These are phyloP conservation scores for Macquaria ambigua DNA, from an alignment of 2,113 vertebrate genomes.

Conservation along the genomic window DNA sequence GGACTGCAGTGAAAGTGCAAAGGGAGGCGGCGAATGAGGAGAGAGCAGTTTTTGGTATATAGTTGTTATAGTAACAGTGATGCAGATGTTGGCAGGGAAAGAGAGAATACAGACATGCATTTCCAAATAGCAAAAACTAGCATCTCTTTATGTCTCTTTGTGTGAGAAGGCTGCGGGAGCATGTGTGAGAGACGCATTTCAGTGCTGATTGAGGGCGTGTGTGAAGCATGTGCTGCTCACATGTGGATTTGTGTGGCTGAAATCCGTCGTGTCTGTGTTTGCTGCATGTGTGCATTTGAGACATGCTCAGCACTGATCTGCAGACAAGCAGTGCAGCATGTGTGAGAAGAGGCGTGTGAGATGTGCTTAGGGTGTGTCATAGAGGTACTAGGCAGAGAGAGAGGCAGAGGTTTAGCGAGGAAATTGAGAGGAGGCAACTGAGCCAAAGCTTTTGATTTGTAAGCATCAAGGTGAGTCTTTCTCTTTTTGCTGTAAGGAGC, in stretches of 20 bases:
- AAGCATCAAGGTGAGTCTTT: slow-evolving; percentile 67
- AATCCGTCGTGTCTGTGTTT: slow-evolving; percentile 27
- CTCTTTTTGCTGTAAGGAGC: background rate
- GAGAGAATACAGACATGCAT: slow-evolving; percentile 15
- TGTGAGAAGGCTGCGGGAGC: slow-evolving; percentile 23
- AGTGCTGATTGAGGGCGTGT: slow-evolving; percentile 21
- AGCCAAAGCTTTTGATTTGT: slow-evolving; percentile 44
- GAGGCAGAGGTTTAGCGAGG: slow-evolving; percentile 19
- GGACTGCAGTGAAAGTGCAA: slow-evolving; percentile 56
- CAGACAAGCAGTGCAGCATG: slow-evolving; percentile 60
- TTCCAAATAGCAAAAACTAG: slow-evolving; percentile 12
- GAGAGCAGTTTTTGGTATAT: slow-evolving; percentile 43
- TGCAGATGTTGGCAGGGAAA: slow-evolving; percentile 52
- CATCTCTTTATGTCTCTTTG: slow-evolving; percentile 38
- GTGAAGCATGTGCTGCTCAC: slow-evolving; percentile 17
- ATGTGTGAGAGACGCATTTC: slow-evolving; percentile 25
- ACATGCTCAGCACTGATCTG: slow-evolving; percentile 52
- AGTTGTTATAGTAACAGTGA: slow-evolving; percentile 75
- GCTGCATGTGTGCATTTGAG: slow-evolving; percentile 38
- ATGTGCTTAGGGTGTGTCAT: slow-evolving; percentile 69
- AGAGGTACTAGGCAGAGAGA: slow-evolving; percentile 52
- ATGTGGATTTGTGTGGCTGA: slow-evolving; percentile 22
- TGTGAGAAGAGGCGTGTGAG: slow-evolving; percentile 45
- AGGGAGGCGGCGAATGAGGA: slow-evolving; percentile 33
- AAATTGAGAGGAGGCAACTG: slow-evolving; percentile 24